A percentile compares a stretch with the other conserved stretches of the same genome.
Evolutionary conservation across 2,797 vertebrate genomes (phyloP).

Genomic region (Thamnophis elegans): DNA sequence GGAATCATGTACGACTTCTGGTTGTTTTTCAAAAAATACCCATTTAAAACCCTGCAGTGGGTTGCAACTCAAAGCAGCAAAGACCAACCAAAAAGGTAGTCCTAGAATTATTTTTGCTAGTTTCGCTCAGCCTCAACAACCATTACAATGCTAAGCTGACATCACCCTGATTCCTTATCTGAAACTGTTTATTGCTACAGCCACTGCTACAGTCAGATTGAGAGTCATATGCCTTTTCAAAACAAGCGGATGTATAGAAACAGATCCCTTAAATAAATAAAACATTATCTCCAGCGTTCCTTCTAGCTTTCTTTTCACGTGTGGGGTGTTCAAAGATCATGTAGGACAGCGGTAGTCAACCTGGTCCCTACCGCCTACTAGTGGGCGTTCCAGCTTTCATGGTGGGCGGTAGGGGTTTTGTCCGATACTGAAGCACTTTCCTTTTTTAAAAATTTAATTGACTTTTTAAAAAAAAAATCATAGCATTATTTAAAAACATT

Average conservation of each 20-base stretch:
- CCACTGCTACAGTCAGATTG: neutral
- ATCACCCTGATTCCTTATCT: neutral
- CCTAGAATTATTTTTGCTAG: neutral
- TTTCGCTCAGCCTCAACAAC: too few species aligned
- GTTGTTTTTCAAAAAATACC: neutral
- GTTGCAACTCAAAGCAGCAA: neutral
- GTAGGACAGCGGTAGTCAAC: too few species aligned
- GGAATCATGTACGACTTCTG: neutral
- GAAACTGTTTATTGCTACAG: neutral
- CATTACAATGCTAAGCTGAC: neutral
- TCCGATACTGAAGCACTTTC: too few species aligned
- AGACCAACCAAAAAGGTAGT: neutral
- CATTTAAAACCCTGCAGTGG: neutral
- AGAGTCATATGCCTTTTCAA: slow-evolving; percentile 6
- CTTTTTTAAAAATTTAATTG: too few species aligned
- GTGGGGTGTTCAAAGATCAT: neutral
- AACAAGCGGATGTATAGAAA: neutral
- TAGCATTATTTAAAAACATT: too few species aligned
- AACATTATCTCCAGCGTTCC: neutral
- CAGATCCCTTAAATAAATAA: neutral
- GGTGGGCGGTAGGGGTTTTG: too few species aligned
- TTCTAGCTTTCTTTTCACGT: neutral
- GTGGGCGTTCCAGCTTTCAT: too few species aligned
- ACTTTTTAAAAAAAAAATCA: too few species aligned
- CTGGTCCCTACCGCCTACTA: too few species aligned